Evolutionary conservation across 2,113 vertebrate species (phyloP).

Genomic region (Ptyas mucosa): DNA sequence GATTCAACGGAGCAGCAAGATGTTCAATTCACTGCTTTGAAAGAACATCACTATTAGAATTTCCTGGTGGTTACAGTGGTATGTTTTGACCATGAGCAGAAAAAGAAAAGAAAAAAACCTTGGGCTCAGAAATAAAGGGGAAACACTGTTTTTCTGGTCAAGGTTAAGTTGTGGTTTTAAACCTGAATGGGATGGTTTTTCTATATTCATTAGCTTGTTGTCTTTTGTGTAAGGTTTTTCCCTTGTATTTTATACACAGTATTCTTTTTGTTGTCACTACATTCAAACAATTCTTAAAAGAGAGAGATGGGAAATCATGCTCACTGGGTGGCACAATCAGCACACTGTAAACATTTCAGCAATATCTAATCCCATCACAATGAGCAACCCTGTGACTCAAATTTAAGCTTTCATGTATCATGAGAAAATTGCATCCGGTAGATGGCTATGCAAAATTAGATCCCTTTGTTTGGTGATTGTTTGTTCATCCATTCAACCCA

Average conservation of each 20-base stretch:
- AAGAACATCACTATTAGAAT: slow-evolving; percentile 21
- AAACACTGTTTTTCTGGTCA: not conserved
- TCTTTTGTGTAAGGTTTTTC: not conserved
- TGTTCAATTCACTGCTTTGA: slow-evolving; percentile 43
- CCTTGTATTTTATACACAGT: not conserved
- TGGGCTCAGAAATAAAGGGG: slow-evolving; percentile 25
- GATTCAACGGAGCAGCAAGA: slow-evolving; percentile 51
- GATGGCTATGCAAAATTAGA: slow-evolving; percentile 34
- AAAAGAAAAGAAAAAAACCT: not conserved
- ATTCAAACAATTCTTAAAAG: not conserved
- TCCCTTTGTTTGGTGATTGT: not conserved
- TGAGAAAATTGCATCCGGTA: slow-evolving; percentile 25
- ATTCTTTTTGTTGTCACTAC: not conserved
- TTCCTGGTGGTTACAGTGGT: not conserved
- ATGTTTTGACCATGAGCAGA: not conserved
- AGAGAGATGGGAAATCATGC: slow-evolving; percentile 23
- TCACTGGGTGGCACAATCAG: not conserved
- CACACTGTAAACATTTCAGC: not conserved
- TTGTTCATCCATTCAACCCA: not conserved
- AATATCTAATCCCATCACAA: slow-evolving; percentile 34
- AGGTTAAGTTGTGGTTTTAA: not conserved
- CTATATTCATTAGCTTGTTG: not conserved
- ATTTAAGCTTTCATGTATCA: not conserved
- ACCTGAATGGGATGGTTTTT: not conserved
- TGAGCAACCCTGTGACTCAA: slow-evolving; percentile 54